Conservation (phyloP, 2,113 vertebrate species). For the Myotis yumanensis region DNA sequence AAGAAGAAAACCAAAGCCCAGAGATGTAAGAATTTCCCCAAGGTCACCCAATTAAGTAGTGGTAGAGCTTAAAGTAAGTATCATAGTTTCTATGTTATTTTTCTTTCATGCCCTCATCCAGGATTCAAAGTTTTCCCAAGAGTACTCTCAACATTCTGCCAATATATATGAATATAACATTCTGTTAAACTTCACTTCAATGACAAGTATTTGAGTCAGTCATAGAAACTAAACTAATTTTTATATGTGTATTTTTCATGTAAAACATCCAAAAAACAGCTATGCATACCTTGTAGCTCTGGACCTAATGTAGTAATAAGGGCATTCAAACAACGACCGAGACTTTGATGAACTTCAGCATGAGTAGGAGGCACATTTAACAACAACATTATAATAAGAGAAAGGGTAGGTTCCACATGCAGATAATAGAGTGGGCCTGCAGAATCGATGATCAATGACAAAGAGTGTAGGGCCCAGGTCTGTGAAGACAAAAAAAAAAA, state of each 20-base stretch:
- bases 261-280: not conserved
- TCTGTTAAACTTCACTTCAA: not conserved
- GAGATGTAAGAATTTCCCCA: not conserved
- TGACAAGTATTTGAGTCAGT: constrained; percentile 9
- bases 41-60: not conserved
- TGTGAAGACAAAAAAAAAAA: constrained; percentile 72
- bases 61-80: not conserved
- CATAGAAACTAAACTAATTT: constrained; percentile 5
- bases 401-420: constrained; percentile 90
- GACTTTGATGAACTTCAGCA: constrained; percentile 91
- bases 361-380: constrained; percentile 90
- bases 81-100: not conserved
- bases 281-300: constrained; percentile 87
- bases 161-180: not conserved
- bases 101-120: not conserved
- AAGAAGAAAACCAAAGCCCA: not conserved
- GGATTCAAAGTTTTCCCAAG: constrained; percentile 29
- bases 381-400: constrained; percentile 89
- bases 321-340: constrained; percentile 88
- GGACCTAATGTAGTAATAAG: constrained; percentile 88
- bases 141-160: not conserved
- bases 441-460: constrained; percentile 91
- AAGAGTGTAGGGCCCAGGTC: constrained; percentile 93
- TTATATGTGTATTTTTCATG: not conserved
- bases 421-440: constrained; percentile 88